Evolutionary conservation across 1,140 invertebrate genomes (phyloP), one percentile per base, ranked within the genome.

Genomic region (Caligus rogercresseyi): DNA sequence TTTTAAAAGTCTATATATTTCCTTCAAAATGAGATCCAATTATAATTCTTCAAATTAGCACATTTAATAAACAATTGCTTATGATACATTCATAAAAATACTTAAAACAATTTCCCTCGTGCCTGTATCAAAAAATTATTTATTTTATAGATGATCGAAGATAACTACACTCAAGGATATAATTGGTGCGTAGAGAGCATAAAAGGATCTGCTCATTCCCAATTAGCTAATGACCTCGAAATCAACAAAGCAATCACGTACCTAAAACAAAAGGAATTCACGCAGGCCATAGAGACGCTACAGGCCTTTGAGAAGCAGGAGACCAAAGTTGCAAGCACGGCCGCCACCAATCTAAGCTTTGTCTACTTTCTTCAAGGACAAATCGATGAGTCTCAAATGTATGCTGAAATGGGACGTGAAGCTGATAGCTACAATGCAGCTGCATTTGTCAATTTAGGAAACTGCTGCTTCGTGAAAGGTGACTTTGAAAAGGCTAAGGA

Each of bases 181-280:
- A 79, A 80, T 65, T 82, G 82, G 85, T 87, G 83, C 70, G 69
- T 71, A 26, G 67, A 70, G 21, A 53, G 60, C n/a, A 64, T 65
- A 19, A 62, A 64, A 25, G 52, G 21, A 24, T 65, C 51, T 25
- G 2, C 25, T 1, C 25, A 25, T 54, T 60, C 7, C 1, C 52
- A 26, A 66, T 70, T 94, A 25, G 87, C 89, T 16, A 84, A 85
- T 67, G 89, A 93, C 73, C 75, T 95, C 60, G 89, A 95, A 75
- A 87, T 96, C 64, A 92, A 90, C 71, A 94, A 93, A 74, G 90
- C 89, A 0, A 81, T 92, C 55, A 87, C 89, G 70, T 89, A 83
- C 72, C 73, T 96, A 15, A 84, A 87, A 65, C 85, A 89, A 72
- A 82, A 86, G 64, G 85, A 94, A 69, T 80, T 91, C 14, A 79